Base-by-base conservation (phyloP, 2,888 invertebrate genomes). In the Synergus gifuensis region DNA sequence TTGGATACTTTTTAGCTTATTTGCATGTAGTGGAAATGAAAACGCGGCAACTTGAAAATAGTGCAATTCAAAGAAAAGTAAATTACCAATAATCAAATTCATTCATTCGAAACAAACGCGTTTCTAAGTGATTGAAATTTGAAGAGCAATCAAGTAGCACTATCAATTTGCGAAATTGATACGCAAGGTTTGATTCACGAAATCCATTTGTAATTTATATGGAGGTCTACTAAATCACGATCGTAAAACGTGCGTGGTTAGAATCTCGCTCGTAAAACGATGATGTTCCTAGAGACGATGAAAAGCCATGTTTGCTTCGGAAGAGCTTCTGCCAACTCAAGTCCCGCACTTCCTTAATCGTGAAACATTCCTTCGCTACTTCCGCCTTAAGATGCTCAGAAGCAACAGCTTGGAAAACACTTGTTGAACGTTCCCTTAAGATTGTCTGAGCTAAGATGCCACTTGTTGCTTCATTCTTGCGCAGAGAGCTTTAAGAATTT, bases 401-500 rank as follows among this genome's bases (percentile, higher is more conserved):
- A 58, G 42, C 54, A 73, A 63, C 46, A 78, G 66, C 60, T 78
- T 66, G 78, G 73, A 85, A 86, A 85, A 88, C 90, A 92, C 92
- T 92, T 92, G 92, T 92, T 92, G 92, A 91, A 87, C 86, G 86
- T 83, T 84, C 86, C 84, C 73, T 85, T 89, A 92, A 92, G 92
- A 91, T 90, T 88, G 87, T 88, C 85, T 85, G 86, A 88, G 86
- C 89, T 92, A 92, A 92, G 92, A 92, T 90, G 88, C 91, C 91
- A 92, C 92, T 90, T 92, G 92, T 92, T 92, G 92, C 89, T 86
- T 86, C 85, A 54, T 73, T 58, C 73, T 73, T 73, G 28, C 18
- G 36, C 54, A 16, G 12, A 12, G 12, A 73, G 9, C n/a, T 36
- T 28, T 40, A 1, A 49, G n/a, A 54, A 54, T 73, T 11, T 36